These are phyloP conservation scores for Stigmatopora argus DNA, from an alignment of 2,113 vertebrate genomes.

Conservation along the genomic window DNA sequence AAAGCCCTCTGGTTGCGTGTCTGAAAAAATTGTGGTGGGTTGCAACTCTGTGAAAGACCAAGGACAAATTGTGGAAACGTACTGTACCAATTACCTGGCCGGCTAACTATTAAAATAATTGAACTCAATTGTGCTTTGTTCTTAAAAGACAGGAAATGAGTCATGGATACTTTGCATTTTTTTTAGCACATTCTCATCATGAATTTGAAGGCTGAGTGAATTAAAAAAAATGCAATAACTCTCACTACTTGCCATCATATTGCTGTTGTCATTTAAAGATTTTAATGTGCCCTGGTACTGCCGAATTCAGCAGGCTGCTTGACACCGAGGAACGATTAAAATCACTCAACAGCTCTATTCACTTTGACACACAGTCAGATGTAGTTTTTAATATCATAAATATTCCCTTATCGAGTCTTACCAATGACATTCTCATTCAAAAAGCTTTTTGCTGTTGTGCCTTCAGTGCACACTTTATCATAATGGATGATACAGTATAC, in stretches of 20 bases:
- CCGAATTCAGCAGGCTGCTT: conserved; percentile 28
- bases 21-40: no score
- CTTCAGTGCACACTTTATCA: conserved; percentile 6
- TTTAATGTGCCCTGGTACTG: conserved; percentile 56
- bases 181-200: conserved; percentile 23
- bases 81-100: conserved; percentile 2
- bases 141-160: conserved; percentile 9
- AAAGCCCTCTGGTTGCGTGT: no score
- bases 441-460: conserved; percentile 4
- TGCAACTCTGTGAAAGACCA: neutral
- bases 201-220: conserved; percentile 27
- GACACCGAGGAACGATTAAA: conserved; percentile 52
- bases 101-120: conserved; percentile 4
- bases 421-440: conserved; percentile 27
- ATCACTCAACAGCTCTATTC: conserved; percentile 38
- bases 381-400: conserved; percentile 30
- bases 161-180: conserved; percentile 29
- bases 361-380: conserved; percentile 51
- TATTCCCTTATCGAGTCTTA: conserved; percentile 42
- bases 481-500: neutral
- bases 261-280: conserved; percentile 27
- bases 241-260: conserved; percentile 24
- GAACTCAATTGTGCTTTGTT: neutral
- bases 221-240: conserved; percentile 27
- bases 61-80: conserved; percentile 31